Conservation (phyloP, 2,113 vertebrate species). For the Nibea coibor region DNA sequence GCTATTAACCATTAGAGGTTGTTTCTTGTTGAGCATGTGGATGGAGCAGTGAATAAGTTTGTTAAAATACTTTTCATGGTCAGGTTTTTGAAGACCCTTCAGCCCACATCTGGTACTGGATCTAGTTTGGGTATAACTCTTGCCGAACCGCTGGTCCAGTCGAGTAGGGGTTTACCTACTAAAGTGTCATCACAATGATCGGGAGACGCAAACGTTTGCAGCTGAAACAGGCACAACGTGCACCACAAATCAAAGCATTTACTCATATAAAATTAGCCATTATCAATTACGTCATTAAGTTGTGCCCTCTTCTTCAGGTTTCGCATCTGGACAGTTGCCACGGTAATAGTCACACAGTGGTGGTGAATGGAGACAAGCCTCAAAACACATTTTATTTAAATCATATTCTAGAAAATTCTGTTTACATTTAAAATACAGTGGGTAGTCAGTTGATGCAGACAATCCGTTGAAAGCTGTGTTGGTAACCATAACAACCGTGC, state of each 20-base stretch:
- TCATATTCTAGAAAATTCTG: too few species aligned
- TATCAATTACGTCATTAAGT: too few species aligned
- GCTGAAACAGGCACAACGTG: background rate
- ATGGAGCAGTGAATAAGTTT: background rate
- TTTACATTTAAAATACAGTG: too few species aligned
- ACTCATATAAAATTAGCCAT: too few species aligned
- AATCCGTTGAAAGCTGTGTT: background rate
- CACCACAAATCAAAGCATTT: too few species aligned
- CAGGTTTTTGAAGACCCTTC: background rate
- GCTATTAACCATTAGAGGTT: background rate
- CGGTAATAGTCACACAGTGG: too few species aligned
- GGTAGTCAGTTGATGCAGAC: too few species aligned
- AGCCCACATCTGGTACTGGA: background rate
- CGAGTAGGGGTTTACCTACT: background rate
- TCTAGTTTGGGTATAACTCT: background rate
- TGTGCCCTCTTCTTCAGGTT: too few species aligned
- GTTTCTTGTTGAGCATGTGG: background rate
- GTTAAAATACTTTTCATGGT: background rate
- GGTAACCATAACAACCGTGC: background rate
- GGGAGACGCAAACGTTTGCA: background rate
- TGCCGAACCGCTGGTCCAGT: background rate
- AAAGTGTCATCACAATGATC: too few species aligned
- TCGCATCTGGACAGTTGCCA: too few species aligned
- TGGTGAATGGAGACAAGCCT: too few species aligned
- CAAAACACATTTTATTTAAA: too few species aligned